A percentile compares a stretch with the other conserved stretches of the same genome.
These are phyloP conservation scores for Takifugu ocellatus DNA, from an alignment of 2,797 vertebrate genomes.

Conservation along the genomic window DNA sequence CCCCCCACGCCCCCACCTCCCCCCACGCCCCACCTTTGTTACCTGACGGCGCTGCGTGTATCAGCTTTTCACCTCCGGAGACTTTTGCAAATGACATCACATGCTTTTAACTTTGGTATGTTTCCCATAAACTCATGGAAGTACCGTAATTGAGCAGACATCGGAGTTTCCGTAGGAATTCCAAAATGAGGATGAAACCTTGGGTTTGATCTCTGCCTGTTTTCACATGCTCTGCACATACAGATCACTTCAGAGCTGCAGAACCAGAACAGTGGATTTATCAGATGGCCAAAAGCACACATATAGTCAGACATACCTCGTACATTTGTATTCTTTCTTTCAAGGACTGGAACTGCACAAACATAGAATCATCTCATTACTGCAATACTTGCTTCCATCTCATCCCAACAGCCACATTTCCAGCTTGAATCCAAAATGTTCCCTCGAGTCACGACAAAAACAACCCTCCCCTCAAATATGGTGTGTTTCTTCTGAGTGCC, in stretches of 20 bases:
- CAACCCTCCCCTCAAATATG: neutral
- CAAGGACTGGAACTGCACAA: no score
- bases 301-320: neutral
- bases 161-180: constrained; percentile 1
- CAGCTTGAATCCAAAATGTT: constrained; percentile 2
- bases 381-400: neutral
- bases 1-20: neutral
- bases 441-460: neutral
- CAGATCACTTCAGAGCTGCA: neutral
- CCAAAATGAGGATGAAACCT: constrained; percentile 1
- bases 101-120: constrained; percentile 30
- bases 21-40: neutral
- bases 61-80: constrained; percentile 25
- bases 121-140: constrained; percentile 23
- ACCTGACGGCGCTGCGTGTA: constrained; percentile 18
- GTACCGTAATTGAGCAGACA: neutral
- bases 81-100: constrained; percentile 21
- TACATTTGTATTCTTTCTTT: constrained; percentile 1
- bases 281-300: neutral
- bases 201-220: constrained; percentile 4
- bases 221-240: no score
- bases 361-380: no score
- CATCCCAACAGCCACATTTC: constrained; percentile 11
- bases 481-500: neutral
- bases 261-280: constrained; percentile 2